phyloP scores from a whole-genome alignment of 1,140 invertebrate genomes.

The Aphelenchoides avenae region DNA sequence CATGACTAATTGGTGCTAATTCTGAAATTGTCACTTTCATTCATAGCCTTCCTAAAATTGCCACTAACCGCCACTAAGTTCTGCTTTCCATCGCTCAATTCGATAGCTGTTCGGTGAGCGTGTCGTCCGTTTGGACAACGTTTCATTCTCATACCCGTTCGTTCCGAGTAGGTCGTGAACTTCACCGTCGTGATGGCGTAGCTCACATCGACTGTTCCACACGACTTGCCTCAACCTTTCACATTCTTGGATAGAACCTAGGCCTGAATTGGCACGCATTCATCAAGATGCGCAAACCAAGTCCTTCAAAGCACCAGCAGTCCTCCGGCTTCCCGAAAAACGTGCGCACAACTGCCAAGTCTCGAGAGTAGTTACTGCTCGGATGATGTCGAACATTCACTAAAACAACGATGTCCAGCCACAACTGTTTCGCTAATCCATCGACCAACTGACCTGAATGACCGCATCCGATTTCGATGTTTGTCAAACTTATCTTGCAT shows the following conservation, averaged over 20 bases:
- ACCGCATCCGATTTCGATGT: neutral
- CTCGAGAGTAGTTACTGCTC: neutral
- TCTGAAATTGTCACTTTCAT: neutral
- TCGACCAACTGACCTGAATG: neutral
- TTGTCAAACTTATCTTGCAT: neutral
- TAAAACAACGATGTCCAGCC: neutral
- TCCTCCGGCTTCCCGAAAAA: too few species aligned
- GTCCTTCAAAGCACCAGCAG: too few species aligned
- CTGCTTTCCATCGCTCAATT: conserved; percentile 19
- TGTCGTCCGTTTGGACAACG: conserved; percentile 2
- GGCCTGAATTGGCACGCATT: too few species aligned
- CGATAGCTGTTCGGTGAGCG: conserved; percentile 12
- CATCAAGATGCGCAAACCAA: too few species aligned
- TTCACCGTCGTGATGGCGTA: neutral
- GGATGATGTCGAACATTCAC: neutral
- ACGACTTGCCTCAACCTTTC: neutral
- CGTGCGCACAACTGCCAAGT: too few species aligned
- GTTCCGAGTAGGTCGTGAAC: neutral
- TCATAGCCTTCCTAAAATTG: neutral
- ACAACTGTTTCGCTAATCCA: neutral
- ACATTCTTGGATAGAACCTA: too few species aligned
- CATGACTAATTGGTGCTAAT: conserved; percentile 6
- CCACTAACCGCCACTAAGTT: conserved; percentile 14
- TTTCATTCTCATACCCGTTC: neutral
- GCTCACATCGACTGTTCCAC: neutral